Conservation (phyloP, 2,113 vertebrate genomes). For the Australoheros scitulus region DNA sequence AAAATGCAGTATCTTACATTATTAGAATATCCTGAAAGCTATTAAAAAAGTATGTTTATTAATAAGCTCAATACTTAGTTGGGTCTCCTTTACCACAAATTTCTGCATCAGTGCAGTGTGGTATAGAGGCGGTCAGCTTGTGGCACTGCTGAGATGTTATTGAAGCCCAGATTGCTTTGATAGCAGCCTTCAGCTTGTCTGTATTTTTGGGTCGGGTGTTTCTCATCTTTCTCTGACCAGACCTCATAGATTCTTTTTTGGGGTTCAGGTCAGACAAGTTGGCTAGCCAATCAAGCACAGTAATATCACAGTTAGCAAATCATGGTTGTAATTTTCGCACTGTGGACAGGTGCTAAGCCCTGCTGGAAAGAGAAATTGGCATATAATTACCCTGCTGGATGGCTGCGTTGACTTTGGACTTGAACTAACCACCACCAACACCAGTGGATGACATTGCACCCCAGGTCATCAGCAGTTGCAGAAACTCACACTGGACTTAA, state of each 20-base stretch:
- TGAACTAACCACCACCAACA: not conserved
- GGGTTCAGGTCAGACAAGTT: not conserved
- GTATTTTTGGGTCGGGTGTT: not conserved
- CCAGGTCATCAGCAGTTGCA: too few species aligned
- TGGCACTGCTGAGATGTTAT: not conserved
- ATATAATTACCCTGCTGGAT: not conserved
- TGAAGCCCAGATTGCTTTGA: not conserved
- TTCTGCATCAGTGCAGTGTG: not conserved
- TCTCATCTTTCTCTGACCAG: not conserved
- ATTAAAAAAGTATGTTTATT: not conserved
- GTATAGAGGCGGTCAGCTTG: not conserved
- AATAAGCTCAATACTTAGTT: not conserved
- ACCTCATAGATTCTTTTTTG: not conserved
- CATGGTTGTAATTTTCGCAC: too few species aligned
- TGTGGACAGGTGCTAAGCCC: too few species aligned
- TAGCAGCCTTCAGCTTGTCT: too few species aligned
- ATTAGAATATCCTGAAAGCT: too few species aligned
- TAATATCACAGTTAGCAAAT: too few species aligned
- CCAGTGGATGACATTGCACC: too few species aligned
- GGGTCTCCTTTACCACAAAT: not conserved
- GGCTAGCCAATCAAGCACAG: too few species aligned
- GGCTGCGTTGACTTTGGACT: fast-evolving
- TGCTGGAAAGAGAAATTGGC: not conserved
- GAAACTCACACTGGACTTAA: too few species aligned
- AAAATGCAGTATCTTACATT: not conserved